Evolutionary conservation across 92 coral and sea anemone species (phyloP), one percentile per base, ranked within the genome.

Genomic region (Paragorgia papillata): DNA sequence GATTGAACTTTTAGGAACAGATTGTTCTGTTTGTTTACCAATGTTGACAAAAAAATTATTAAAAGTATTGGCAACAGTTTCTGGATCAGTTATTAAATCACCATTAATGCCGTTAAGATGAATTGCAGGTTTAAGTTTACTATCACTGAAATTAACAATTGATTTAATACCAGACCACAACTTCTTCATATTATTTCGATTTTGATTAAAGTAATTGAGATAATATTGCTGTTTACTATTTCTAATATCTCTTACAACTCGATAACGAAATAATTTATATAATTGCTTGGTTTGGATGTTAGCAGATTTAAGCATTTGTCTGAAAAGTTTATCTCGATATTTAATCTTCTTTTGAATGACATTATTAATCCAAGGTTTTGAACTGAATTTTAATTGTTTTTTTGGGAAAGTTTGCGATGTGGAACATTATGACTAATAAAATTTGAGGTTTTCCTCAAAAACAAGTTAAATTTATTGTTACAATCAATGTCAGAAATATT

Each of bases 91-190:
- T 32, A 62, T 64, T 34, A 79, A 17, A 13, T 41, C 53, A 28
- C 75, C 83, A 62, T 33, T 62, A 79, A 18, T 25, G 25, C 32
- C 81, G 34, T 61, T 61, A 79, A n/a, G 50, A 53, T 64, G 44
- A 65, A 79, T 65, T 64, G 37, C 3, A 14, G 83, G 66, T 44
- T 30, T 50, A 15, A 79, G 65, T 35, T 79, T 79, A 60, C 69
- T 77, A 17, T 62, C 82, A 77, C 46, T 43, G 33, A 79, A 65
- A 29, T 65, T 79, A 32, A 79, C 56, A 65, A 79, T 79, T 10
- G 76, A 35, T 66, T 79, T 79, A 54, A 79, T 79, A 2, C 83
- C 83, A 66, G 83, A 66, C 83, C 76, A 79, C 27, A 66, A 67
- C 83, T 78, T 78, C 35, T 79, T 79, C 57, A 66, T 40, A 4